Percentiles rank a stretch among this genome's conserved stretches.
phyloP scores from a whole-genome alignment of 2,888 invertebrate species.

The Trichopria drosophilae region DNA sequence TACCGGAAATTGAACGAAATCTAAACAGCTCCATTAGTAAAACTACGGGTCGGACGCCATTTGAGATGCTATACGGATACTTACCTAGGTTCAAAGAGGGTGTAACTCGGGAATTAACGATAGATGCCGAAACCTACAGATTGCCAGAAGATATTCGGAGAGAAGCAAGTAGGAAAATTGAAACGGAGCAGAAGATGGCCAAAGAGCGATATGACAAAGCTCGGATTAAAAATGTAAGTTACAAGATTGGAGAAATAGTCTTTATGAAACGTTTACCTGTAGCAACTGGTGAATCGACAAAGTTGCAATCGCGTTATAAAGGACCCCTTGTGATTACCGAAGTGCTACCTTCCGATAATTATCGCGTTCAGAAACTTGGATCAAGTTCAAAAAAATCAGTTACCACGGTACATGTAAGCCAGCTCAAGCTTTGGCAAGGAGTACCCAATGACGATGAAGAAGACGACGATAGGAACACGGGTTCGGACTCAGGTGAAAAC shows the following conservation, averaged over 20 bases:
- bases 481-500: too few relatives aligned
- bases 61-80: conserved; percentile 29
- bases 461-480: too few relatives aligned
- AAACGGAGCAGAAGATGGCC: conserved; percentile 7
- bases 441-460: too few relatives aligned
- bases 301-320: conserved; percentile 13
- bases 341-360: conserved; percentile 3
- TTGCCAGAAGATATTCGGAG: conserved; percentile 5
- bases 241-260: conserved; percentile 15
- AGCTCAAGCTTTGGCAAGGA: background rate
- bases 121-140: background rate
- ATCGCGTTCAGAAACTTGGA: background rate
- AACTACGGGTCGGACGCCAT: conserved; percentile 29
- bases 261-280: conserved; percentile 14
- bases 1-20: conserved; percentile 19
- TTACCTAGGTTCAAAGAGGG: conserved; percentile 24
- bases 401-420: conserved; percentile 3
- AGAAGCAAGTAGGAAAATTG: background rate
- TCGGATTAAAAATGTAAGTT: conserved; percentile 5
- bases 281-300: conserved; percentile 4
- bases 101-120: background rate
- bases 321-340: conserved; percentile 9
- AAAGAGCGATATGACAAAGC: conserved; percentile 18
- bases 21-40: conserved; percentile 26
- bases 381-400: background rate